Percentiles rank a stretch among this genome's conserved stretches.
Evolutionary conservation across 2,113 vertebrate genomes (phyloP).

Genomic region (Balaeniceps rex): DNA sequence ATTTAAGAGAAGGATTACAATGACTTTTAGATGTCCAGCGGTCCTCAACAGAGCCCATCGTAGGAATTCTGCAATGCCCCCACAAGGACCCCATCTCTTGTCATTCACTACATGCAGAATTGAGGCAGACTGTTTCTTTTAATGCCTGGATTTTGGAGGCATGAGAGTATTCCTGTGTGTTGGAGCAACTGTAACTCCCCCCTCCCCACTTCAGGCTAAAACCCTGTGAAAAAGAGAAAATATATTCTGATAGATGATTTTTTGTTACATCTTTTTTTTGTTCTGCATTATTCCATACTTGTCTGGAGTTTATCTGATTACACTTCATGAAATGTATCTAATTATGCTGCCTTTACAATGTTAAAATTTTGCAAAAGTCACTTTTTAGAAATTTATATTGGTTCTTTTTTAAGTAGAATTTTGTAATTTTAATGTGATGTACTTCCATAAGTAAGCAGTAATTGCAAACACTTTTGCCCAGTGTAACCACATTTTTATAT

Average conservation of each 20-base stretch:
- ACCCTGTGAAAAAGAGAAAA: neutral
- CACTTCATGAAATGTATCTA: neutral
- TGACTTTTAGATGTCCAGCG: neutral
- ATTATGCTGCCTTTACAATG: neutral
- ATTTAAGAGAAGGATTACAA: neutral
- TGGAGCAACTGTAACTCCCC: neutral
- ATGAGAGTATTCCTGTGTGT: neutral
- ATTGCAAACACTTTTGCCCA: neutral
- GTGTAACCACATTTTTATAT: neutral
- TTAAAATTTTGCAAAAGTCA: neutral
- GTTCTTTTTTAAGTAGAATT: neutral
- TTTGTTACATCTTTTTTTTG: neutral
- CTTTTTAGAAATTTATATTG: neutral
- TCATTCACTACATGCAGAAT: neutral
- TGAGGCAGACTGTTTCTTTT: neutral
- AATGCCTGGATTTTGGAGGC: neutral
- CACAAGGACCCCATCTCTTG: neutral
- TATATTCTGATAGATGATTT: neutral
- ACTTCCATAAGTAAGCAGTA: neutral
- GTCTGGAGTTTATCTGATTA: neutral
- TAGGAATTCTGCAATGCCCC: neutral
- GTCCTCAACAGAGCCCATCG: accelerated
- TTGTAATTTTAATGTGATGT: neutral
- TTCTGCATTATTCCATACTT: neutral
- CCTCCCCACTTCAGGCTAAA: neutral